Evolutionary conservation across 2,797 vertebrate species (phyloP).

Genomic region (Scleropages formosus): DNA sequence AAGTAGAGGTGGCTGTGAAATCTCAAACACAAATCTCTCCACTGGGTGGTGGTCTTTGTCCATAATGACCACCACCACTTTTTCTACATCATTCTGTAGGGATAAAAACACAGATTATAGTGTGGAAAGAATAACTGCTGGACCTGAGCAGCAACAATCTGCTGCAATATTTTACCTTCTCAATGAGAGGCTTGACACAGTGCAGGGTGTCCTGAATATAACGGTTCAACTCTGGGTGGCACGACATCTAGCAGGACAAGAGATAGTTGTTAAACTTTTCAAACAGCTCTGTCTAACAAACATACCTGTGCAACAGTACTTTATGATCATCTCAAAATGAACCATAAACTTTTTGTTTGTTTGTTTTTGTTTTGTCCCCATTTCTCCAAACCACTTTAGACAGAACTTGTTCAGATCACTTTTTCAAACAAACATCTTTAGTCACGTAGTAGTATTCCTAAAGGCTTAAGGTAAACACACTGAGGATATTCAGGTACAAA

Average conservation of each 20-base stretch:
- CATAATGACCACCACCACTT: constrained; percentile 94
- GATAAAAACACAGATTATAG: not conserved
- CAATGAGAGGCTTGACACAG: constrained; percentile 91
- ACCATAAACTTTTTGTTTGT: too few relatives aligned
- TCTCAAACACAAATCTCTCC: constrained; percentile 98
- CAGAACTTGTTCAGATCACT: too few relatives aligned
- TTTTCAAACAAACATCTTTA: too few relatives aligned
- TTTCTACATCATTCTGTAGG: constrained; percentile 91
- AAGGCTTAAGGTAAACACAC: too few relatives aligned
- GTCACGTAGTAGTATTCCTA: too few relatives aligned
- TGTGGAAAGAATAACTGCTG: not conserved
- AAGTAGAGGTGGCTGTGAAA: constrained; percentile 88
- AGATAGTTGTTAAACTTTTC: not conserved
- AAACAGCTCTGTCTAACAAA: not conserved
- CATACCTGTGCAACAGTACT: too few relatives aligned
- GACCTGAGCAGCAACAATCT: not conserved
- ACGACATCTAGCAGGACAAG: constrained; percentile 84
- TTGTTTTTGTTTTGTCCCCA: too few relatives aligned
- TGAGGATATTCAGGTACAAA: too few relatives aligned
- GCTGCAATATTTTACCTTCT: constrained; percentile 78
- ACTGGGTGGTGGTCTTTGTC: constrained; percentile 98
- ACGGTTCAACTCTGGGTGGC: constrained; percentile 92
- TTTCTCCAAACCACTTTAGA: too few relatives aligned
- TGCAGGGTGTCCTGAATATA: constrained; percentile 96
- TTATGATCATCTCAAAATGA: not conserved